phyloP scores from a whole-genome alignment of 1,140 invertebrate species.

The Epicauta chinensis region DNA sequence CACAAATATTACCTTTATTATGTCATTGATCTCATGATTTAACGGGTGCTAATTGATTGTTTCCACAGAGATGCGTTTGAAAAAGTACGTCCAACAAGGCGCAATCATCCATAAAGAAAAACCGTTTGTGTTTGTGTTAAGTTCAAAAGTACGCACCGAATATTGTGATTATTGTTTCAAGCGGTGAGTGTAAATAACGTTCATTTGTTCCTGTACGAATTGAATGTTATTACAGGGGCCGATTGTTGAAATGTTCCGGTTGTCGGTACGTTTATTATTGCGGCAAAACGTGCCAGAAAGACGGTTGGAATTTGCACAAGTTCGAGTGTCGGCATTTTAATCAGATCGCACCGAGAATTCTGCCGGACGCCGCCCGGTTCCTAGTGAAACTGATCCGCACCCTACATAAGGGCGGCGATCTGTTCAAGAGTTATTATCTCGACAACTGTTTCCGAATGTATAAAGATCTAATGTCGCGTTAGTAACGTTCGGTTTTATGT shows the following conservation, averaged over 20 bases:
- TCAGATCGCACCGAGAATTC: conserved; percentile 53
- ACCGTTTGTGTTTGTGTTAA: conserved; percentile 56
- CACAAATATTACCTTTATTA: no score
- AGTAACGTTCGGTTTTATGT: conserved; percentile 43
- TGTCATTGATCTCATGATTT: no score
- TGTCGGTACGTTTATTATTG: conserved; percentile 79
- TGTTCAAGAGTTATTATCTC: conserved; percentile 59
- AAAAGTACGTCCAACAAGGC: conserved; percentile 37
- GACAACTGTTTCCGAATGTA: conserved; percentile 64
- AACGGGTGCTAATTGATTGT: no score
- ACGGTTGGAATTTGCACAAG: conserved; percentile 71
- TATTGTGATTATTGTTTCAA: conserved; percentile 58
- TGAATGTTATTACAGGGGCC: conserved; percentile 48
- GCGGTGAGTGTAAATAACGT: conserved; percentile 43
- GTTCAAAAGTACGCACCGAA: conserved; percentile 49
- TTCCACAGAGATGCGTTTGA: conserved; percentile 4
- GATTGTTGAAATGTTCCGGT: conserved; percentile 67
- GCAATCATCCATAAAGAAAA: conserved; percentile 49
- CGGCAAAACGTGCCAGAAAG: conserved; percentile 63
- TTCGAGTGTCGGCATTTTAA: conserved; percentile 68
- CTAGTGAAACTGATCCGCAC: conserved; percentile 67
- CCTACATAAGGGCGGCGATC: conserved; percentile 57
- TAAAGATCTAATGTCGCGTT: conserved; percentile 81
- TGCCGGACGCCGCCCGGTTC: conserved; percentile 68
- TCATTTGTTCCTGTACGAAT: conserved; percentile 1